Evolutionary conservation across 2,888 invertebrate species (phyloP).

Genomic region (Spilarctia lutea): DNA sequence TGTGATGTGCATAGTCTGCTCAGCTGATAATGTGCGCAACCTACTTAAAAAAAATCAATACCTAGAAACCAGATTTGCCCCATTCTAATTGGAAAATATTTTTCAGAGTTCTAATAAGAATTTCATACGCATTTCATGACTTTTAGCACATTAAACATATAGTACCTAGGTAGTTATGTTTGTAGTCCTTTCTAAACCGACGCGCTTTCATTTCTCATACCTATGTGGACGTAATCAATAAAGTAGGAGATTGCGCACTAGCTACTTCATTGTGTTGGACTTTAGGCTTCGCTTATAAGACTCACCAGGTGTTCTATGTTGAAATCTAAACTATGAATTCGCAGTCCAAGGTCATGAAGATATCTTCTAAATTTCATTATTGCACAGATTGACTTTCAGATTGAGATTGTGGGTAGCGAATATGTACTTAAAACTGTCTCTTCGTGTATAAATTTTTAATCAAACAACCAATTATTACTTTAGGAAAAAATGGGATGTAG

Average conservation of each 20-base stretch:
- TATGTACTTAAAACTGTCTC: neutral
- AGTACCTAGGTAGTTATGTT: neutral
- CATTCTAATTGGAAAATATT: neutral
- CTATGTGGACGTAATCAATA: constrained; percentile 16
- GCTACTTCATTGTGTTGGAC: neutral
- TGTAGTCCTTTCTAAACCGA: constrained; percentile 10
- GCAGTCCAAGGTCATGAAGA: constrained; percentile 8
- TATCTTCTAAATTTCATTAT: neutral
- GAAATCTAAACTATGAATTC: neutral
- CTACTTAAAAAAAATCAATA: constrained; percentile 54
- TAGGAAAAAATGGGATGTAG: neutral
- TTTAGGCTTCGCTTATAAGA: neutral
- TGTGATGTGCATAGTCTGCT: constrained; percentile 77
- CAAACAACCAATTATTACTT: neutral
- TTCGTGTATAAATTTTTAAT: neutral
- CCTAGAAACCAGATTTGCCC: constrained; percentile 10
- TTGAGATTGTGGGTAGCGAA: no score
- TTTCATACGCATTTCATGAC: neutral
- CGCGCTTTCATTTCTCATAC: constrained; percentile 16
- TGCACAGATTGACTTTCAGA: neutral
- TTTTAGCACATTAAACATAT: neutral
- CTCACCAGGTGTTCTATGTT: neutral
- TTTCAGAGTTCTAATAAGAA: neutral
- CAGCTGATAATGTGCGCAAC: constrained; percentile 70
- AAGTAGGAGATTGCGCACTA: constrained; percentile 20